These are phyloP conservation scores for Malacoctenus gilli DNA, from an alignment of 2,797 vertebrate genomes.

Conservation along the genomic window DNA sequence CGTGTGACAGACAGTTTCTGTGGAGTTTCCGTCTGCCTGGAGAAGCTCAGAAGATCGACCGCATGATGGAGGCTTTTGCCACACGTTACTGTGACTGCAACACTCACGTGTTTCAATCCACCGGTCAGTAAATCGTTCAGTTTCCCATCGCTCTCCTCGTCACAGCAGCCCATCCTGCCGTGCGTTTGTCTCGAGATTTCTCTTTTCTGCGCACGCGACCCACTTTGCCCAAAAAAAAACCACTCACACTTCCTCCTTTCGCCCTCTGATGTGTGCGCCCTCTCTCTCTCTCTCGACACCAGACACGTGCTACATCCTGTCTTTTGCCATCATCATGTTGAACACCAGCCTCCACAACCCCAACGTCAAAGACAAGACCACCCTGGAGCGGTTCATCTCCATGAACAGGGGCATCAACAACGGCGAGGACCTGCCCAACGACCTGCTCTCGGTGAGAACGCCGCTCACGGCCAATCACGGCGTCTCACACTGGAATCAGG, in stretches of 20 bases:
- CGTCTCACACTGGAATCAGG: too few relatives aligned
- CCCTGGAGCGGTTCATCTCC: slow-evolving; percentile 88
- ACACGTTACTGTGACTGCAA: slow-evolving; percentile 91
- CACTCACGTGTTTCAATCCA: slow-evolving; percentile 87
- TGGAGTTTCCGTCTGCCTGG: slow-evolving; percentile 95
- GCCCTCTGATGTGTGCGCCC: not conserved
- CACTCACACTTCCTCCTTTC: slow-evolving; percentile 1
- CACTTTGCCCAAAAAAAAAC: not conserved
- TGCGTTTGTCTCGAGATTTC: too few relatives aligned
- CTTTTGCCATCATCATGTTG: slow-evolving; percentile 96
- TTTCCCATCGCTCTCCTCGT: too few relatives aligned
- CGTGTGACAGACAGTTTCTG: slow-evolving; percentile 86
- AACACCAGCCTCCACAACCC: slow-evolving; percentile 97
- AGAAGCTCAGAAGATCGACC: slow-evolving; percentile 95
- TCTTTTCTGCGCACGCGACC: too few relatives aligned
- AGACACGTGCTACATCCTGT: slow-evolving; percentile 96
- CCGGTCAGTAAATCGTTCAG: slow-evolving; percentile 74
- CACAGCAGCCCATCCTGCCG: too few relatives aligned
- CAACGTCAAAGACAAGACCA: slow-evolving; percentile 91
- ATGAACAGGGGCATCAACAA: slow-evolving; percentile 94
- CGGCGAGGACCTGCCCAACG: slow-evolving; percentile 84
- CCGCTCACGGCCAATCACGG: not conserved
- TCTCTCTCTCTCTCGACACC: slow-evolving; percentile 30
- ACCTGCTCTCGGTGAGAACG: slow-evolving; percentile 82
- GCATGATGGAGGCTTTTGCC: slow-evolving; percentile 98